These are phyloP conservation scores for Elmis aenea DNA, from an alignment of 2,888 invertebrate genomes.

Conservation along the genomic window DNA sequence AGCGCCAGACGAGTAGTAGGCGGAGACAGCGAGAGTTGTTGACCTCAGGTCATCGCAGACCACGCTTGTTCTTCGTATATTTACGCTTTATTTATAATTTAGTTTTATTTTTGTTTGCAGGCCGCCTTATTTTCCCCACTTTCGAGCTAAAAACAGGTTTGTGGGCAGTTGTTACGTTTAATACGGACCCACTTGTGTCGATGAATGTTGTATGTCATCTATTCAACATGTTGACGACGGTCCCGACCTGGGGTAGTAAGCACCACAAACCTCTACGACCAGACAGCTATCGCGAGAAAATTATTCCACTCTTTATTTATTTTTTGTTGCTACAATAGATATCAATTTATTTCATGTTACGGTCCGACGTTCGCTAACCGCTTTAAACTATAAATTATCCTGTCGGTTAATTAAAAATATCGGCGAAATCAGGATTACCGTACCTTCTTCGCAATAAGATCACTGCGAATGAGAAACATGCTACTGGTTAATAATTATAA, in stretches of 20 bases:
- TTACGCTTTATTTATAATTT: constrained; percentile 40
- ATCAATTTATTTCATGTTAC: background rate
- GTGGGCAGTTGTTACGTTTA: constrained; percentile 26
- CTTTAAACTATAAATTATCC: constrained; percentile 17
- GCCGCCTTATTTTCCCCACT: constrained; percentile 32
- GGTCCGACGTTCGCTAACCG: background rate
- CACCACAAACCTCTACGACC: no score
- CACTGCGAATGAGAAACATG: constrained; percentile 38
- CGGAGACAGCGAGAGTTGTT: constrained; percentile 48
- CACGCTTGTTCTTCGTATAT: constrained; percentile 39
- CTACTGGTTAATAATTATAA: constrained; percentile 45
- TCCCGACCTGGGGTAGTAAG: no score
- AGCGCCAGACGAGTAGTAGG: constrained; percentile 45
- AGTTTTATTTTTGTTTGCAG: constrained; percentile 35
- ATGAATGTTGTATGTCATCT: no score
- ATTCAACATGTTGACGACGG: no score
- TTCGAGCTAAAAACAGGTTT: constrained; percentile 31
- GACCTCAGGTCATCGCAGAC: constrained; percentile 47
- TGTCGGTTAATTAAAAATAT: constrained; percentile 26
- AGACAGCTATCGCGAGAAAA: no score
- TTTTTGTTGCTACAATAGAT: no score
- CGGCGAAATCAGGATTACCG: constrained; percentile 25
- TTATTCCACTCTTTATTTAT: no score
- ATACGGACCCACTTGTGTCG: constrained; percentile 26
- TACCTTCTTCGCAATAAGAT: constrained; percentile 27